Conservation (phyloP, 2,113 vertebrate species). For the Sisor rabdophorus region DNA sequence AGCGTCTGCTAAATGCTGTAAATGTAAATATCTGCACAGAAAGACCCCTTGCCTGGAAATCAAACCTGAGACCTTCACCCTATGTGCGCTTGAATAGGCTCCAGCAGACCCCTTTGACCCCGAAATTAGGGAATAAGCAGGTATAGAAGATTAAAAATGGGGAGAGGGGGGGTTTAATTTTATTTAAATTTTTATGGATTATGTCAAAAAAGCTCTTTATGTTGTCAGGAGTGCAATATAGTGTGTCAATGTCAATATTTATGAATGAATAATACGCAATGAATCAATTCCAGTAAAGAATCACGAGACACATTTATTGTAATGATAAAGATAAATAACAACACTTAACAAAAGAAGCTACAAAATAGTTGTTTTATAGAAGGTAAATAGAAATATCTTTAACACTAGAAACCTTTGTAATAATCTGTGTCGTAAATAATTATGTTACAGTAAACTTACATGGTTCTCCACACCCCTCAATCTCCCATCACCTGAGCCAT, state of each 20-base stretch:
- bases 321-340: conserved; percentile 57
- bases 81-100: too few relatives aligned
- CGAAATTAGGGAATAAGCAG: too few relatives aligned
- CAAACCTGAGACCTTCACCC: too few relatives aligned
- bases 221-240: background rate
- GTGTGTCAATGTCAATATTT: background rate
- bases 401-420: conserved; percentile 58
- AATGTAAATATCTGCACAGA: too few relatives aligned
- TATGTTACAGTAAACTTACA: too few relatives aligned
- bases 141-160: too few relatives aligned
- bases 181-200: too few relatives aligned
- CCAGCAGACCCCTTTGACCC: too few relatives aligned
- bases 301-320: conserved; percentile 70
- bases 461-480: background rate
- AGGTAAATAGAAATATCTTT: conserved; percentile 53
- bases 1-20: too few relatives aligned
- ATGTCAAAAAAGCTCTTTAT: background rate
- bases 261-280: too few relatives aligned
- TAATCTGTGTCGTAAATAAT: background rate
- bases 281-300: conserved; percentile 21
- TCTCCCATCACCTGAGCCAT: background rate
- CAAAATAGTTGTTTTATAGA: conserved; percentile 64
- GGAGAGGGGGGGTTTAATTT: too few relatives aligned
- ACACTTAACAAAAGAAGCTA: conserved; percentile 65
- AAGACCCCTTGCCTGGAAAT: too few relatives aligned